Base-by-base conservation (phyloP, 2,797 vertebrate genomes). In the Manis crassicaudata region DNA sequence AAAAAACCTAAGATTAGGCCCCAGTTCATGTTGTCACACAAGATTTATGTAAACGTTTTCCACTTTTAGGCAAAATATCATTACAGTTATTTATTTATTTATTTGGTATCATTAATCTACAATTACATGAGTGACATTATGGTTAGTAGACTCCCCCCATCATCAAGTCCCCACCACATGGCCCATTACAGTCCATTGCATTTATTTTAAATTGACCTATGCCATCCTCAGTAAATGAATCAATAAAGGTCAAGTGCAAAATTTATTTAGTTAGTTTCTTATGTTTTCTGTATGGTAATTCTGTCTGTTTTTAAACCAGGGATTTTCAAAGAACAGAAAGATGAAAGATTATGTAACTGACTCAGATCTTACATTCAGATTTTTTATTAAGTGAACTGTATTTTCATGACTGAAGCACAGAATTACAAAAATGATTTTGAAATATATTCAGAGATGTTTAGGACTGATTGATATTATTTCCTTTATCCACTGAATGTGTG, bases 381-480 rank as follows among this genome's bases (percentile, higher is more conserved):
- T 80, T 92, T 77, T 65, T 50, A 91, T 58, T 79, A 83, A 83
- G 6, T 92, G 67, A 85, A 17, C 9, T 85, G 17, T 77, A 23
- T 63, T 93, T 88, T 88, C 18, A 75, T 43, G 37, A 81, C 37
- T 93, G 52, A 88, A 72, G 54, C 46, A 81, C 8, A 75, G 18
- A 82, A 96, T 92, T 37, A 43, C 10, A 73, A 58, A 89, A 92
- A 60, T 86, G 7, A 67, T 37, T n/a, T 84, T 84, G 40, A 83
- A 92, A 73, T 90, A 58, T n/a, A 75, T 77, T 92, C 37, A 92
- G n/a, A 58, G 75, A 37, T 58, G 8, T 52, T 96, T 95, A 84
- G 7, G n/a, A 73, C 58, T 63, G 65, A 43, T 43, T 25, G 62
- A 40, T 75, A 87, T 72, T 70, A 70, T n/a, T 62, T 65, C 54